Base-by-base conservation (phyloP, 2,888 invertebrate genomes). In the Tanypteryx hageni region DNA sequence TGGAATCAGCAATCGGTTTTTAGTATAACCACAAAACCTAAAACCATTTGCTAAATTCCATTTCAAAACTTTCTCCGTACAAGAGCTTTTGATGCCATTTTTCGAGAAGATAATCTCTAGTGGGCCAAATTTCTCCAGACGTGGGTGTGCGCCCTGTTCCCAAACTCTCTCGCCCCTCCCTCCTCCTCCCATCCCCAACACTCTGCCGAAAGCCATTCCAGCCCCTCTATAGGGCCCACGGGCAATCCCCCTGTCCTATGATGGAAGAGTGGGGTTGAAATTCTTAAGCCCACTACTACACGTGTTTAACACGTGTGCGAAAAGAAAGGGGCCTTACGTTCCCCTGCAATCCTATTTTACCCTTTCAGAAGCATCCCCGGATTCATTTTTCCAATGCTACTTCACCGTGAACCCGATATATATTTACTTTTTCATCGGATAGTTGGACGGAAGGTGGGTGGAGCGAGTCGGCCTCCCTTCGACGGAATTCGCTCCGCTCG, bases 251-350 rank as follows among this genome's bases (percentile, higher is more conserved):
- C 76, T 27, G 13, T 76, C 76, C 22, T 27, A 27, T 5, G 13
- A 27, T 8, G 76, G 44, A 44, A 44, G 44, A 44, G 44, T 3
- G 44, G 5, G 76, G 9, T 27, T 27, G 16, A 27, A 76, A 76
- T 76, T 22, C 76, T 27, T 76, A 27, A 13, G 22, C 22, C 76
- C 57, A 31, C 44, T 81, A 0, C 31, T 18, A 64, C 89, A 89
- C 89, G 89, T 89, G 89, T 89, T 64, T 31, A 89, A 89, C 89
- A 89, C 89, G 89, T 89, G 89, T 89, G 89, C 64, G 0, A 18
- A 18, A 44, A 64, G 64, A 56, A 44, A 31, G 89, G 59, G 59
- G 11, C 10, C 61, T n/a, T 82, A 31, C 82, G 16, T 31, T 14
- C 5, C 31, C 82, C 16, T 14, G 83, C 18, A 83, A 83, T 83